phyloP scores from a whole-genome alignment of 2,888 invertebrate genomes.

The Cephus rjabovi region DNA sequence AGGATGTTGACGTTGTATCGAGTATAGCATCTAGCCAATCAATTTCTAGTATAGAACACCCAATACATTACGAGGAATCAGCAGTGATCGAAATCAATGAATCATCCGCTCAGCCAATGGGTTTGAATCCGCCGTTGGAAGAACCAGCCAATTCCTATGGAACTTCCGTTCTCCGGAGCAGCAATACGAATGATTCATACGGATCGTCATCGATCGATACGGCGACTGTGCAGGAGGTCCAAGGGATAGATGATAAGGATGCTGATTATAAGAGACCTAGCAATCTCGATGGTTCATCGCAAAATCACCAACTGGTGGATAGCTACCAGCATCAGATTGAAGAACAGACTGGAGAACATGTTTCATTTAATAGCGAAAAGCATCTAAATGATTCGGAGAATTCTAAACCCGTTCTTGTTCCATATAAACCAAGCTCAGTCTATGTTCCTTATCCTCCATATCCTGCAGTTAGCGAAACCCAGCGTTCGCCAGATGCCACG shows the following conservation, averaged over 20 bases:
- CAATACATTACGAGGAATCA: slow-evolving; percentile 78
- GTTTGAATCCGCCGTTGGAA: slow-evolving; percentile 31
- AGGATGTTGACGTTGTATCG: slow-evolving; percentile 71
- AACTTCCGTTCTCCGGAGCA: not conserved
- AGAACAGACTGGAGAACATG: not conserved
- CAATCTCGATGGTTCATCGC: not conserved
- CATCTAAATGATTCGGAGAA: not conserved
- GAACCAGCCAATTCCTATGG: slow-evolving; percentile 16
- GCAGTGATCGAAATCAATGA: slow-evolving; percentile 71
- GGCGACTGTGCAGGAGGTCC: not conserved
- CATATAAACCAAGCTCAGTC: slow-evolving; percentile 16
- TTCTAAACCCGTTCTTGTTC: slow-evolving; percentile 11
- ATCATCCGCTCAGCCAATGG: slow-evolving; percentile 13
- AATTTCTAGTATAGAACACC: slow-evolving; percentile 78
- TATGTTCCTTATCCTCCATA: slow-evolving; percentile 20
- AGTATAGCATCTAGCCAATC: slow-evolving; percentile 78
- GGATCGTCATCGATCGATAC: not conserved
- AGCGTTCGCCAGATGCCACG: not conserved
- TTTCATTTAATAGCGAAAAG: not conserved
- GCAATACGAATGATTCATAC: not conserved
- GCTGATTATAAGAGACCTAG: not conserved
- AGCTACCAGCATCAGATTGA: slow-evolving; percentile 11
- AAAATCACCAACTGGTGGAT: slow-evolving; percentile 7
- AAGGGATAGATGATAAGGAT: not conserved
- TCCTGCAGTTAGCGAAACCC: not conserved